Base-by-base conservation (phyloP, 2,113 vertebrate species). In the Rhegmatorhina hoffmannsi region DNA sequence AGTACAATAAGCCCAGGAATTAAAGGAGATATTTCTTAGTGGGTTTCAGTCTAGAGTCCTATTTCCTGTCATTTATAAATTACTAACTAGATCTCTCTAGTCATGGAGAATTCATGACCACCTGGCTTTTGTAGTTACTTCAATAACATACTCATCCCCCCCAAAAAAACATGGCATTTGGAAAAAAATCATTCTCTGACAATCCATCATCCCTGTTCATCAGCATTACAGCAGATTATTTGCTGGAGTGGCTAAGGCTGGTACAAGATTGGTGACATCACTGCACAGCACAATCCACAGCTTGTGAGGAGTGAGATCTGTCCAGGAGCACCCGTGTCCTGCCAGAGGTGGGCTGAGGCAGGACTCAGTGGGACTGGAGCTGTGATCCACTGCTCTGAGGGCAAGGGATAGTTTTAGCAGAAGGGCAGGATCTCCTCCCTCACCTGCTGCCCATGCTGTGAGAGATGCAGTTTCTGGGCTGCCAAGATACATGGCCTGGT, bases 41-140 rank as follows among this genome's bases (percentile, higher is more conserved):
- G 67, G 13, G 31, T 91, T 87, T 93, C 28, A 85, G 38, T 68
- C 64, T 62, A 9, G 58, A 82, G 66, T 91, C 47, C 53, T 73
- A 1, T 60, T 92, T 87, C 8, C 74, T 84, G 60, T 60, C 24
- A 49, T 47, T 72, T 44, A 15, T 17, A n/a, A 56, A n/a, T 87
- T 72, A 36, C 52, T 68, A 34, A 75, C 13, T 10, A 49, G 18
- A n/a, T 43, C 38, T 85, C 52, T 85, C 58, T 73, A 52, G 56
- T 21, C 3, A 0, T 2, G 13, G 49, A 11, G 63, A 14, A 19
- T 59, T 44, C 0, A 0, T 49, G 44, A 31, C 33, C 20, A 19
- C n/a, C 9, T 72, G 67, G 49, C 13, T 59, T 87, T 81, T 76
- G 34, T 26, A 23, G 46, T 53, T 62, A 55, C 6, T 44, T 38